Base-by-base conservation (phyloP, 2,113 vertebrate species). In the Tetraodon nigroviridis region DNA sequence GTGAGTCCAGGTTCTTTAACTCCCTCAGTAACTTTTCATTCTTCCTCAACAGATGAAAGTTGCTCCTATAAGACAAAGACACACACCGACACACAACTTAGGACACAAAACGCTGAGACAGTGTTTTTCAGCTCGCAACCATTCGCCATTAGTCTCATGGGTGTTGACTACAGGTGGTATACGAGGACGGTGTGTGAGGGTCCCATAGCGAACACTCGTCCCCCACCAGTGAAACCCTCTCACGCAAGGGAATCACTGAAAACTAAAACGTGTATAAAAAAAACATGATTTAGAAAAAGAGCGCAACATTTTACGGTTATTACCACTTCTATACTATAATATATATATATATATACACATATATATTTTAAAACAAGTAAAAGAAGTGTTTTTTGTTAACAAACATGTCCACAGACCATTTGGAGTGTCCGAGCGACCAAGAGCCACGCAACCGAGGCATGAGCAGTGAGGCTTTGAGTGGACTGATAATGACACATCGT, bases 11-110 rank as follows among this genome's bases (percentile, higher is more conserved):
- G 79, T 99, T 98, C 88, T 94, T 94, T 87, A 99, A 93, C 87
- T 99, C 97, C 86, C 97, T 90, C 74, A 99, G 90, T 21, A 99
- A 90, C 83, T 99, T 99, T 86, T 99, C 97, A 51, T 97, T 99
- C 90, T 98, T 99, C 86, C 95, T 97, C 83, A 99, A 76, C 75
- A 99, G 91, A 89, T 98, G 95, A 88, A 99, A 99, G 84, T 91
- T 98, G 73, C 92, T 95, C 91, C 97, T 99, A 44, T 32, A 73
- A 65, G 10, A 64, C 52, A 81, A 19, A 79, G 44, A 21, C 2
- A 21, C 13, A 70, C 6, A 21, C 2, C 19, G 10, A 70, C 6
- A 17, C 15, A 64, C 32, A 32, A 16, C 12, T 71, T 18, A 19
- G 3, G 2, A 69, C 14, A 51, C n/a, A n/a, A 6, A 44, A 14